Evolutionary conservation across 2,888 invertebrate species (phyloP).

Genomic region (Ariolimax columbianus): DNA sequence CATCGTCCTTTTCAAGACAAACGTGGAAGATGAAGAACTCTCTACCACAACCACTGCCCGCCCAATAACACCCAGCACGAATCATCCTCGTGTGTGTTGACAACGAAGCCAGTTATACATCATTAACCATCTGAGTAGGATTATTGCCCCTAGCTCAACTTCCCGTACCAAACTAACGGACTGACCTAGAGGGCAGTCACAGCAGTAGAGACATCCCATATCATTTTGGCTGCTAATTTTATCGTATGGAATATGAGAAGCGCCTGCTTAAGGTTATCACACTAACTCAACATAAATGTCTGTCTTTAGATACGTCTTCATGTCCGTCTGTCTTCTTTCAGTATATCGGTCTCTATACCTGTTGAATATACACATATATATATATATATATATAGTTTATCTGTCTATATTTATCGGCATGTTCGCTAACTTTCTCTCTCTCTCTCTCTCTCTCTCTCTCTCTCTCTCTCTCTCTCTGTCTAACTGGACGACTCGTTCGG

Average conservation of each 20-base stretch:
- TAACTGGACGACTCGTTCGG: not conserved
- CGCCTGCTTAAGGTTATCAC: not conserved
- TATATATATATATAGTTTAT: not conserved
- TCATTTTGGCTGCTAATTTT: not conserved
- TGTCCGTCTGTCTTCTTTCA: too few relatives aligned
- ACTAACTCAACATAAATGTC: not conserved
- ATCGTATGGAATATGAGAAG: not conserved
- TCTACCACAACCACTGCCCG: not conserved
- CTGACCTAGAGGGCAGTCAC: not conserved
- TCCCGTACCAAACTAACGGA: not conserved
- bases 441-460: slow-evolving; percentile 4
- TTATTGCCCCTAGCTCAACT: not conserved
- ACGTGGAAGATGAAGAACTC: too few relatives aligned
- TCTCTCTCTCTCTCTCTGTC: slow-evolving; percentile 4
- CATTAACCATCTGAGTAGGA: not conserved
- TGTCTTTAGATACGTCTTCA: not conserved
- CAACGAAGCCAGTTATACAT: not conserved
- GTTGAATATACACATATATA: too few relatives aligned
- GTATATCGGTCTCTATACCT: too few relatives aligned
- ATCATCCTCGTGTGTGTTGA: not conserved
- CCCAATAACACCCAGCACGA: not conserved
- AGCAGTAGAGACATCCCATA: not conserved
- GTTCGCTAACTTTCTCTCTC: not conserved
- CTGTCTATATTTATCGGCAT: not conserved
- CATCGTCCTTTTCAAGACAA: too few relatives aligned